A percentile compares a stretch with the other conserved stretches of the same genome.
Evolutionary conservation across 2,888 invertebrate genomes (phyloP).

Genomic region (Coelopa pilipes): DNA sequence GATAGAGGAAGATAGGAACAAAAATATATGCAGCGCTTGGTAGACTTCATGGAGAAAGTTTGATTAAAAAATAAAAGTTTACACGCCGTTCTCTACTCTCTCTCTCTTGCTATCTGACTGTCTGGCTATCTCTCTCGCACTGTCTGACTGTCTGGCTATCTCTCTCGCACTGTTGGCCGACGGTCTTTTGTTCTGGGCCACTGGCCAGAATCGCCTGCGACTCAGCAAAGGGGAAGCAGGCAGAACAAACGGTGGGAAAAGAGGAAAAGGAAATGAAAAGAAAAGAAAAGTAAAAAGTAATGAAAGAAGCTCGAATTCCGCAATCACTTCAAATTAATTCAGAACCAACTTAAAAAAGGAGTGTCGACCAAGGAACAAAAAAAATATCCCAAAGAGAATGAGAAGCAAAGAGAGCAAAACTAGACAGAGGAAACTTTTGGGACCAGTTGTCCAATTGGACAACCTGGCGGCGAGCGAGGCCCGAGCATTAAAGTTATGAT

Average conservation of each 20-base stretch:
- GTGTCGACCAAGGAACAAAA: too few relatives aligned
- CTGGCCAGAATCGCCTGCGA: background rate
- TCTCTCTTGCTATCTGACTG: background rate
- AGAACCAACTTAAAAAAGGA: background rate
- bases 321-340: conserved; percentile 1
- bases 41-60: conserved; percentile 53
- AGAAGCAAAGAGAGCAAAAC: too few relatives aligned
- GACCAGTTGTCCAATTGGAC: too few relatives aligned
- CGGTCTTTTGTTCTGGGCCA: background rate
- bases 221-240: too few relatives aligned
- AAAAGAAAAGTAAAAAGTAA: too few relatives aligned
- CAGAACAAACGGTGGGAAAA: too few relatives aligned
- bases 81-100: background rate
- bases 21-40: conserved; percentile 23
- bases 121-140: too few relatives aligned
- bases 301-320: background rate
- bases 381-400: too few relatives aligned
- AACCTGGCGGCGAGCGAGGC: too few relatives aligned
- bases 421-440: too few relatives aligned
- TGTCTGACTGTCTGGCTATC: background rate
- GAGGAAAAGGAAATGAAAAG: background rate
- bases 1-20: background rate
- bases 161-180: background rate
- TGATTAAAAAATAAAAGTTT: conserved; percentile 55
- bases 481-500: conserved; percentile 5